Conservation (phyloP, 2,797 vertebrate species). For the Hippoglossus hippoglossus region DNA sequence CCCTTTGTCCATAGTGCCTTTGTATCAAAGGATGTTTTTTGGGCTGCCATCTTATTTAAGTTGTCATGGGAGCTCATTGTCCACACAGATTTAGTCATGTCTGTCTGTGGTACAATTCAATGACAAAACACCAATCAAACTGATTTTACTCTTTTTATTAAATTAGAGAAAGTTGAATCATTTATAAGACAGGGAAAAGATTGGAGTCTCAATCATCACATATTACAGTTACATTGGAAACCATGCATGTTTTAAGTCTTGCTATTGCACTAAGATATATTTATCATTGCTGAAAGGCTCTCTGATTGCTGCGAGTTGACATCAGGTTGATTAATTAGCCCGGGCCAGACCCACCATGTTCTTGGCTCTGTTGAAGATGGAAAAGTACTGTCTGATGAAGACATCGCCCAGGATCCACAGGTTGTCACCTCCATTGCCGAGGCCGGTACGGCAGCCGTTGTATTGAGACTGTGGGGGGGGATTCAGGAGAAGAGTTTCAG, state of each 20-base stretch:
- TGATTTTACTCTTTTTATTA: constrained; percentile 33
- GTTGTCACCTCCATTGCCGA: constrained; percentile 21
- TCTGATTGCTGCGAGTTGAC: not conserved
- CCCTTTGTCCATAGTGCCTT: no score
- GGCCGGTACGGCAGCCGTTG: constrained; percentile 54
- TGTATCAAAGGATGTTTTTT: not conserved
- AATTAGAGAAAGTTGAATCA: constrained; percentile 14
- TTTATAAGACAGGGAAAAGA: not conserved
- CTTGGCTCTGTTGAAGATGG: constrained; percentile 78
- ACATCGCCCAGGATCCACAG: constrained; percentile 85
- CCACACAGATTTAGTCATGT: no score
- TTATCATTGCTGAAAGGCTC: not conserved
- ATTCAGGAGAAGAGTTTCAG: constrained; percentile 1
- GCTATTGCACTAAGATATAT: not conserved
- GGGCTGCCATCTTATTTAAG: not conserved
- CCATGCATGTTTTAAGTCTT: not conserved
- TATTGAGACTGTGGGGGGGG: constrained; percentile 18
- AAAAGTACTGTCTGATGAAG: constrained; percentile 83
- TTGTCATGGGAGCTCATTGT: no score
- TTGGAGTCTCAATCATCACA: not conserved
- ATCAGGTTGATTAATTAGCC: constrained; percentile 37
- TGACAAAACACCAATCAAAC: not conserved
- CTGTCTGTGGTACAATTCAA: not conserved
- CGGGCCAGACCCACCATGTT: constrained; percentile 77
- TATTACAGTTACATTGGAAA: not conserved